Evolutionary conservation across 2,797 vertebrate species (phyloP).

Genomic region (Neosilurus hyrtlii): DNA sequence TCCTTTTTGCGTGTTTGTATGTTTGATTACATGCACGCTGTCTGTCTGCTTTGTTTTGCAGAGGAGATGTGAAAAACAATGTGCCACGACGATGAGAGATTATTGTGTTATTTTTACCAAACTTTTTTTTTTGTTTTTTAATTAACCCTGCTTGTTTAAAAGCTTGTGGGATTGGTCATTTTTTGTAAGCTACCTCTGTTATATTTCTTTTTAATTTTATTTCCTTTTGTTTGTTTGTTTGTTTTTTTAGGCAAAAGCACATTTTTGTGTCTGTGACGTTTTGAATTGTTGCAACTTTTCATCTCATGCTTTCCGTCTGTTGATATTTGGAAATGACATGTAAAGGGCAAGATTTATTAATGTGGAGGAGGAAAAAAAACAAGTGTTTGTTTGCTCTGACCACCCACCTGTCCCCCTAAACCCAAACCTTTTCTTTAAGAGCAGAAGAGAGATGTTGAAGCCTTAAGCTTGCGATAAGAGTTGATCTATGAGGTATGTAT

Average conservation of each 20-base stretch:
- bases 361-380: conserved; percentile 50
- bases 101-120: conserved; percentile 80
- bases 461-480: conserved; percentile 75
- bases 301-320: conserved; percentile 78
- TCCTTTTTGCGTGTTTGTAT: conserved; percentile 58
- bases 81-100: conserved; percentile 68
- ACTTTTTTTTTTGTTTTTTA: conserved; percentile 66
- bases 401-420: conserved; percentile 50
- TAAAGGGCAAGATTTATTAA: conserved; percentile 65
- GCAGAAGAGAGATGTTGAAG: conserved; percentile 76
- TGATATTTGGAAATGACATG: conserved; percentile 72
- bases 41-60: conserved; percentile 43
- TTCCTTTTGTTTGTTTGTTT: conserved; percentile 57
- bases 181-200: conserved; percentile 95
- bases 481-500: conserved; percentile 59
- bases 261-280: conserved; percentile 68
- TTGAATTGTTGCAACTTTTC: conserved; percentile 76
- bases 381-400: conserved; percentile 65
- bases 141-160: conserved; percentile 72
- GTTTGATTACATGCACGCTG: conserved; percentile 46
- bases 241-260: conserved; percentile 72
- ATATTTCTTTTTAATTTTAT: conserved; percentile 56
- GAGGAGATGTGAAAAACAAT: conserved; percentile 62
- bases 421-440: conserved; percentile 60
- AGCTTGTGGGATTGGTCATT: conserved; percentile 73